A percentile compares a stretch with the other conserved stretches of the same genome.
These are phyloP conservation scores for Limnephilus rhombicus DNA, from an alignment of 2,888 invertebrate genomes.

Conservation along the genomic window DNA sequence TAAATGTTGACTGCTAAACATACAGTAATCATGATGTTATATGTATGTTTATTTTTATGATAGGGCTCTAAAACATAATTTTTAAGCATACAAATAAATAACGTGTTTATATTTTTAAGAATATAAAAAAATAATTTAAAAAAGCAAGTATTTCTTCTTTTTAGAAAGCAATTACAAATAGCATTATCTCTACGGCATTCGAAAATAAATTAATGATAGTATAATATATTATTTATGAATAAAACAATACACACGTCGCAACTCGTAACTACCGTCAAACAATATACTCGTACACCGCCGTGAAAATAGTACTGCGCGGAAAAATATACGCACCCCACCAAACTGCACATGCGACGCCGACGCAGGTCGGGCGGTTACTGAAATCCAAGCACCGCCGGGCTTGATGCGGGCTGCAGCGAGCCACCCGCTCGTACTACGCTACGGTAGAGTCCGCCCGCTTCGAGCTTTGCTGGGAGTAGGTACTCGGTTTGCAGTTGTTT, in stretches of 20 bases:
- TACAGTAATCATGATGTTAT: neutral
- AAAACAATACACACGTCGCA: neutral
- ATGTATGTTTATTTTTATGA: neutral
- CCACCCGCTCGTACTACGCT: neutral
- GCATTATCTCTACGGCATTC: neutral
- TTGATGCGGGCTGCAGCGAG: constrained; percentile 13
- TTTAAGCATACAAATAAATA: neutral
- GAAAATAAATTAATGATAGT: neutral
- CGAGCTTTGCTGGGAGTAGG: neutral
- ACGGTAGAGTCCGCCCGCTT: neutral
- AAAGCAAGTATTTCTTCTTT: neutral
- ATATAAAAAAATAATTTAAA: neutral
- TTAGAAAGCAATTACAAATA: neutral
- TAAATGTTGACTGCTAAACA: neutral
- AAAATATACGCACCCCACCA: constrained; percentile 28
- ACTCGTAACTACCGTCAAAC: neutral
- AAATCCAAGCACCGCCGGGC: neutral
- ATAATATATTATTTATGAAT: neutral
- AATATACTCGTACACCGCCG: constrained; percentile 29
- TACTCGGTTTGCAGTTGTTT: neutral
- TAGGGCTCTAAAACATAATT: neutral
- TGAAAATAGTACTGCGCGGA: constrained; percentile 38
- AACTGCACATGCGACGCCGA: constrained; percentile 51
- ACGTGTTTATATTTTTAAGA: too few relatives aligned
- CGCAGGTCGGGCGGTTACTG: constrained; percentile 60